Base-by-base conservation (phyloP, 2,113 vertebrate species). In the Struthio camelus region DNA sequence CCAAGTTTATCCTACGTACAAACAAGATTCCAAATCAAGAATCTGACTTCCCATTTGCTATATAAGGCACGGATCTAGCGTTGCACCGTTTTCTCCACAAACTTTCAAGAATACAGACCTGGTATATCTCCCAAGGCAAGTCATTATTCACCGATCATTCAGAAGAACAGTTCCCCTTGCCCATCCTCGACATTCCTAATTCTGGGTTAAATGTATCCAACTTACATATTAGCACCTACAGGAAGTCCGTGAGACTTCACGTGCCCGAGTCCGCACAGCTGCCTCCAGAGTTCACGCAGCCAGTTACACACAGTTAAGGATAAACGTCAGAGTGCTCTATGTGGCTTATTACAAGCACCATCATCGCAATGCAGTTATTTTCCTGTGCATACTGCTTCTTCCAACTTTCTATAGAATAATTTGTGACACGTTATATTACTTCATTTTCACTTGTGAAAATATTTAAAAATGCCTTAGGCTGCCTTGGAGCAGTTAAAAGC, bases 401-500 rank as follows among this genome's bases (percentile, higher is more conserved):
- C 48, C 62, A 54, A 53, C 79, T 81, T 75, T 64, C 86, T 61
- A 44, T 0, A 78, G 36, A 87, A 64, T 44, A 30, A 79, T 38
- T 51, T n/a, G 69, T 76, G n/a, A 24, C 46, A 79, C n/a, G 27
- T 44, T 69, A 38, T 46, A 85, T 76, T 89, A 84, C 76, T 92
- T 88, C 44, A 36, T 76, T 85, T 95, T 89, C 94, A 92, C 71
- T 92, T 80, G 38, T 1, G 25, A 83, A 53, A 91, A 25, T 58
- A 80, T 84, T 93, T 91, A 1, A 73, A 83, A 78, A 51, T 22
- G 56, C 92, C 90, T 89, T 34, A 28, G 86, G 94, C 93, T 93
- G 67, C 61, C 96, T 76, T 86, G 50, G 53, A 61, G 90, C 93
- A 94, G 58, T 48, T 90, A 87, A 42, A 59, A 84, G 48, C 36